phyloP scores from a whole-genome alignment of 2,797 vertebrate species.

The Platalea minor region DNA sequence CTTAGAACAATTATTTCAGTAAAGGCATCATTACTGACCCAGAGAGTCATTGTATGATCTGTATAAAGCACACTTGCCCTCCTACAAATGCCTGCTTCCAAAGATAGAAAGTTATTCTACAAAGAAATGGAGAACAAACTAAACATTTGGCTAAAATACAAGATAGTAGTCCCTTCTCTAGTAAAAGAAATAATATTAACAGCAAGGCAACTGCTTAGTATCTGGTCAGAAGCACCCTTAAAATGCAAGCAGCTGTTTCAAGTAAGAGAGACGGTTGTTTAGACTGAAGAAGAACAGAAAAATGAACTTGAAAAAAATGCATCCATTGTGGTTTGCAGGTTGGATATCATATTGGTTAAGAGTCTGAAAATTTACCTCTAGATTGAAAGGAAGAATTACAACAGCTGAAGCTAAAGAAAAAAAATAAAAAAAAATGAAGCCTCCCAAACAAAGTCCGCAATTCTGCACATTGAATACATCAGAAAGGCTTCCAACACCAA shows the following conservation, averaged over 20 bases:
- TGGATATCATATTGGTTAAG: neutral
- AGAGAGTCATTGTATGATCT: neutral
- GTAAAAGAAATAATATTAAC: neutral
- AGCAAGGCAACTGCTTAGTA: neutral
- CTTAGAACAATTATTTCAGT: neutral
- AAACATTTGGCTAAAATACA: neutral
- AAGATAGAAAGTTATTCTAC: neutral
- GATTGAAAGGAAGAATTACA: neutral
- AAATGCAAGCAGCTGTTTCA: neutral
- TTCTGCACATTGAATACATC: rapidly evolving
- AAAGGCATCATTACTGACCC: neutral
- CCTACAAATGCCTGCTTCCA: neutral
- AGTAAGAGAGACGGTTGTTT: neutral
- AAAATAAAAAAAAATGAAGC: too few species aligned
- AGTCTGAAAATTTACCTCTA: neutral
- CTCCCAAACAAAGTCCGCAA: neutral
- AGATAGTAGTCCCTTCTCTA: neutral
- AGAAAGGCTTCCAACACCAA: neutral
- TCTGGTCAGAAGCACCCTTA: neutral
- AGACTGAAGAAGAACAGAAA: neutral
- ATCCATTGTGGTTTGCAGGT: neutral
- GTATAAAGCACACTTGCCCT: neutral
- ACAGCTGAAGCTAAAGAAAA: neutral
- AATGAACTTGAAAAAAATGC: neutral
- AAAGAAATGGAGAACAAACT: neutral